Percentiles rank a stretch among this genome's conserved stretches.
Evolutionary conservation across 2,888 invertebrate genomes (phyloP).

Genomic region (Ecliptopera silaceata): DNA sequence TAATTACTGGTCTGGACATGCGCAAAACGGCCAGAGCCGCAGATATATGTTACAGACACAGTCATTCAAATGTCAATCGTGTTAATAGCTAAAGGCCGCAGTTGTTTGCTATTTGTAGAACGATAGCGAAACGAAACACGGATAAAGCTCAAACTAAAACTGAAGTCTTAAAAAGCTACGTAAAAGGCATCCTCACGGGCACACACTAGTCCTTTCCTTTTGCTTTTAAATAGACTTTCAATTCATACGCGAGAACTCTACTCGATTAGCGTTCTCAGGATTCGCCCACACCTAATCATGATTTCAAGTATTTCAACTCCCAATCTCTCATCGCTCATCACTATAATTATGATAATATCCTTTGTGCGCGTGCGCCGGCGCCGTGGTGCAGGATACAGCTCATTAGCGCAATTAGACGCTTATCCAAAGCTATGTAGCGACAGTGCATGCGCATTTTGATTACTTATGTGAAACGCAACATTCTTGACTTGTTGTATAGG

Average conservation of each 20-base stretch:
- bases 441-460: conserved; percentile 34
- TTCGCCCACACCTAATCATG: conserved; percentile 23
- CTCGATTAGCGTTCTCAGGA: conserved; percentile 9
- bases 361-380: conserved; percentile 48
- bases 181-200: no score
- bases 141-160: no score
- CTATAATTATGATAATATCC: conserved; percentile 38
- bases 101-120: conserved; percentile 1
- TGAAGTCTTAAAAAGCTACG: no score
- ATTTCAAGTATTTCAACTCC: conserved; percentile 24
- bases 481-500: not conserved
- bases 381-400: conserved; percentile 62
- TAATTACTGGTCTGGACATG: conserved; percentile 62
- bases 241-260: not conserved
- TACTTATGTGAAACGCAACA: conserved; percentile 13
- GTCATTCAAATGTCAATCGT: conserved; percentile 68
- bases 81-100: conserved; percentile 37
- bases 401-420: conserved; percentile 72
- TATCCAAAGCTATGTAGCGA: conserved; percentile 52
- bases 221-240: no score
- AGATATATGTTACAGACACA: conserved; percentile 14
- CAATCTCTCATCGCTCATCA: conserved; percentile 34
- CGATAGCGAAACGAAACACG: not conserved
- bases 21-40: conserved; percentile 45
- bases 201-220: no score